Base-by-base conservation (phyloP, 2,113 vertebrate genomes). In the Hepsetus odoe region DNA sequence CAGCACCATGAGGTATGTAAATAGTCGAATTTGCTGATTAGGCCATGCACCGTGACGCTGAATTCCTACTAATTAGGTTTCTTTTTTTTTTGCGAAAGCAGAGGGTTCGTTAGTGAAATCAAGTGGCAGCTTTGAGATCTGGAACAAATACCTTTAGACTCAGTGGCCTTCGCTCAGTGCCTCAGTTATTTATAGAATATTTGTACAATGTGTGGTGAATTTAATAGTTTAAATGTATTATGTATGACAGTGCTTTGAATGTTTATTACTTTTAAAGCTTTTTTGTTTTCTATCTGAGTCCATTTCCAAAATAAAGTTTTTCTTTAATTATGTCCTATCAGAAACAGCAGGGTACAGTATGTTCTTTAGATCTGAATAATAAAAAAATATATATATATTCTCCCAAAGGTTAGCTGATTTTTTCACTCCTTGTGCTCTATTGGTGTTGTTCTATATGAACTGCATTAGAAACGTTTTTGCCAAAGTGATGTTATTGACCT, bases 401-500 rank as follows among this genome's bases (percentile, higher is more conserved):
- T 2, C n/a, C 65, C 12, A 59, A 6, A 44, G 24, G 51, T 59
- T 64, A 20, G 35, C 62, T n/a, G n/a, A 51, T 40, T 66, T 42
- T 4, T 2, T 4, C 28, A 18, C 26, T 59, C 28, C 55, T 69
- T 69, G 38, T 59, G 74, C 18, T 69, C 18, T 59, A 26, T 26
- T 44, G 11, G 53, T 77, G 42, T 42, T 28, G 58, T 46, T 32
- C n/a, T 38, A 18, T 68, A 30, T 30, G 20, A 33, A 28, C 22
- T 22, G 11, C 18, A 12, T 28, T 53, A 0, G 53, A 22, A 71
- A 49, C 28, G 32, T 33, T 18, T 1, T 4, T 35, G 30, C 28
- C 26, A 71, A 64, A 51, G 13, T 44, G 53, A 68, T 59, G 51
- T 24, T 55, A 59, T 65, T 77, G 65, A 77, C 53, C 65, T 69